phyloP scores from a whole-genome alignment of 2,797 vertebrate species.

The Nyctalus aviator region DNA sequence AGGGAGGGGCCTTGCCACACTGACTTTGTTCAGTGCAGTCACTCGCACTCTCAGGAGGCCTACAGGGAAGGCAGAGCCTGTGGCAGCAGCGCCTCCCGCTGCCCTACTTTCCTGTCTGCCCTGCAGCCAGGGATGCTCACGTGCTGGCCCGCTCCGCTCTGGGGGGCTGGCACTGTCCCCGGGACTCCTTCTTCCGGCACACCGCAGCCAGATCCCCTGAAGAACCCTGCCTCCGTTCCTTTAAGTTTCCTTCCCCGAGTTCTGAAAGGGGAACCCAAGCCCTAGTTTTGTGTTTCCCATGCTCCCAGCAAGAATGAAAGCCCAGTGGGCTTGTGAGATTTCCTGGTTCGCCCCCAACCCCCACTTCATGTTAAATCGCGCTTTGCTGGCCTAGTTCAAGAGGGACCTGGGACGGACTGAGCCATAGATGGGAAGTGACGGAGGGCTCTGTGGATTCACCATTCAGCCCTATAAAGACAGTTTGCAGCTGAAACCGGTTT shows the following conservation, averaged over 20 bases:
- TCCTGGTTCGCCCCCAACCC: background rate
- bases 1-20: background rate
- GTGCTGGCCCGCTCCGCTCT: background rate
- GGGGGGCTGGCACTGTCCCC: background rate
- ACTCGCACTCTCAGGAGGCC: background rate
- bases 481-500: no score
- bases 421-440: background rate
- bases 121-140: no score
- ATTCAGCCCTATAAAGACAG: no score
- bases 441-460: background rate
- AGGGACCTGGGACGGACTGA: background rate
- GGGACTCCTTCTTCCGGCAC: background rate
- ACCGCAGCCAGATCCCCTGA: background rate
- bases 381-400: background rate
- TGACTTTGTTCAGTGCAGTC: accelerated
- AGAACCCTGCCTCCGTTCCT: background rate
- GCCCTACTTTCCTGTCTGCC: background rate
- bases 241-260: background rate
- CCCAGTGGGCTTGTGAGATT: no score
- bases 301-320: background rate
- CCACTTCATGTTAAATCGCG: background rate
- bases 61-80: background rate
- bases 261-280: background rate
- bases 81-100: accelerated
- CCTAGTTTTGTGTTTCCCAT: background rate